Conservation (phyloP, 2,888 invertebrate species). For the Acronicta leporina region DNA sequence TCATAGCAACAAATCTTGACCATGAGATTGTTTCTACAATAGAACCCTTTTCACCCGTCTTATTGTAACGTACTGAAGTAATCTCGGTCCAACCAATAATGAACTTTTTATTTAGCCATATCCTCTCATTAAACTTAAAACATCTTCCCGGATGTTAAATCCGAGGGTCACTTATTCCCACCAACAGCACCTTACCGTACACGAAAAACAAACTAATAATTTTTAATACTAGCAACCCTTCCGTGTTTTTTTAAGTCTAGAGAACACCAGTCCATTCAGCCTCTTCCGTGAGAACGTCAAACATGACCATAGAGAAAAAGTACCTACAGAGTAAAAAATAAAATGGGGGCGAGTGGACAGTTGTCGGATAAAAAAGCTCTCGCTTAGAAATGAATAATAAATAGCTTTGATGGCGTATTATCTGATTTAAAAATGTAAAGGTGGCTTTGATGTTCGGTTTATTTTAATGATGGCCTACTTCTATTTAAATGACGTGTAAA, state of each 20-base stretch:
- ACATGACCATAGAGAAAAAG: slow-evolving; percentile 81
- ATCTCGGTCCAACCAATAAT: slow-evolving; percentile 73
- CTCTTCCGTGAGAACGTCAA: slow-evolving; percentile 87
- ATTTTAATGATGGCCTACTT: slow-evolving; percentile 44
- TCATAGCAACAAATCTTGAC: slow-evolving; percentile 41
- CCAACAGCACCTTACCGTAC: slow-evolving; percentile 77
- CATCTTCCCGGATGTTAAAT: slow-evolving; percentile 86
- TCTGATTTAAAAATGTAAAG: slow-evolving; percentile 73
- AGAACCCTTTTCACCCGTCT: slow-evolving; percentile 31
- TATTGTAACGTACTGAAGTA: slow-evolving; percentile 51
- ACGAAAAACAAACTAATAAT: slow-evolving; percentile 82
- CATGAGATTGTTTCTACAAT: slow-evolving; percentile 38
- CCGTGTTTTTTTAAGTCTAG: slow-evolving; percentile 80
- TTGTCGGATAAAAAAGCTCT: slow-evolving; percentile 78
- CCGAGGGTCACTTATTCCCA: slow-evolving; percentile 86
- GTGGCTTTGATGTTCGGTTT: slow-evolving; percentile 59
- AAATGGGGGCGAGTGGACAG: slow-evolving; percentile 84
- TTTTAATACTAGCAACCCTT: slow-evolving; percentile 85
- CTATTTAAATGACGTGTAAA: slow-evolving; percentile 41
- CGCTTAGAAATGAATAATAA: slow-evolving; percentile 77
- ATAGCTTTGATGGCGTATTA: slow-evolving; percentile 71
- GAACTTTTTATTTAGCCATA: slow-evolving; percentile 76
- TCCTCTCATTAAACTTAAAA: slow-evolving; percentile 79
- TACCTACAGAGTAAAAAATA: slow-evolving; percentile 74
- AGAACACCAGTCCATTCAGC: slow-evolving; percentile 77